Percentiles rank a stretch among this genome's conserved stretches.
Conservation (phyloP, 1,140 invertebrate genomes). For the Neomicropteryx cornuta region DNA sequence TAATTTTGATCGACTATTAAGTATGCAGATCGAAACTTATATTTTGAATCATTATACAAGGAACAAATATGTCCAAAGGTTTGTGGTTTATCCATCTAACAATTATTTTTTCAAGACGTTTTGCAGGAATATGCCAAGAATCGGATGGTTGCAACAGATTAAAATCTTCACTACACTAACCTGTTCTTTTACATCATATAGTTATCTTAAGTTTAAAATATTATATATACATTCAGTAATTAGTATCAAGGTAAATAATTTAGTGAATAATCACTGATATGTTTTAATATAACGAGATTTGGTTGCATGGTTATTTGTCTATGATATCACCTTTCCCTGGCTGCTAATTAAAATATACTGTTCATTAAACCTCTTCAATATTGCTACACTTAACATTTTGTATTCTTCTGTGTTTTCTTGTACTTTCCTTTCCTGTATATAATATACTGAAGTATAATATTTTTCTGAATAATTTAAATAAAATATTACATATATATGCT, state of each 20-base stretch:
- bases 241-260: conserved; percentile 1
- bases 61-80: not conserved
- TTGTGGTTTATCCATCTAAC: not conserved
- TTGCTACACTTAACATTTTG: too few species aligned
- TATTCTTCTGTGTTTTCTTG: conserved; percentile 1
- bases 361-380: too few species aligned
- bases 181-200: not conserved
- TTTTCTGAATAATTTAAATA: conserved; percentile 1
- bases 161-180: not conserved
- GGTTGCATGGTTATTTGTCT: conserved; percentile 34
- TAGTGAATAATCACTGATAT: not conserved
- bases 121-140: too few species aligned
- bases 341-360: not conserved
- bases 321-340: conserved; percentile 1
- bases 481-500: not conserved
- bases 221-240: not conserved
- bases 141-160: conserved; percentile 6
- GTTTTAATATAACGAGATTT: conserved; percentile 42
- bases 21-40: too few species aligned
- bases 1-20: too few species aligned
- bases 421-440: not conserved
- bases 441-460: conserved; percentile 3
- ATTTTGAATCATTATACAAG: not conserved
- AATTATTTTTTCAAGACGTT: conserved; percentile 3
- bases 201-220: not conserved